Percentiles rank a stretch among this genome's conserved stretches.
phyloP scores from a whole-genome alignment of 2,113 vertebrate species.

The Saguinus midas region DNA sequence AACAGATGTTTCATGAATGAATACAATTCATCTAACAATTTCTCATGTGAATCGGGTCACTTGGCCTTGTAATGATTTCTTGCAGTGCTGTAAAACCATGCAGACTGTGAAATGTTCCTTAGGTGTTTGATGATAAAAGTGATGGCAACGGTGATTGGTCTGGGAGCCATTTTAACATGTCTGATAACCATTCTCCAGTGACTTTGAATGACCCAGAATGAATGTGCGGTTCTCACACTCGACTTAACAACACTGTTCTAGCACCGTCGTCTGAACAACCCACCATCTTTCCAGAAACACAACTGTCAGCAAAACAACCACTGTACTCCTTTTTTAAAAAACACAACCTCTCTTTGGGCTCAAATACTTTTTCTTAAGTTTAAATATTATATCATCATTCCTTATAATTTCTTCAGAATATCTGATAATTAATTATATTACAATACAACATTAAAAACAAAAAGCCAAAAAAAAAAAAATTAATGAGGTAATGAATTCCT shows the following conservation, averaged over 20 bases:
- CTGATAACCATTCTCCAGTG: neutral
- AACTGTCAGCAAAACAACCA: neutral
- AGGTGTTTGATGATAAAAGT: neutral
- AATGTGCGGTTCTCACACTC: neutral
- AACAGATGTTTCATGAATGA: neutral
- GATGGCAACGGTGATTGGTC: neutral
- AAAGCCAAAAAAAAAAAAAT: constrained; percentile 19
- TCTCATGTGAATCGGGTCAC: neutral
- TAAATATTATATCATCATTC: neutral
- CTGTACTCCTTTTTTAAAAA: constrained; percentile 17
- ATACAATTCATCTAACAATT: neutral
- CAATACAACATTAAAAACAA: neutral
- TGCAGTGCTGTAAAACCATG: neutral
- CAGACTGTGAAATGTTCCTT: neutral
- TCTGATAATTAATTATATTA: constrained; percentile 18
- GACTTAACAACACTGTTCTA: constrained; percentile 16
- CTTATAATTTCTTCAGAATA: constrained; percentile 12
- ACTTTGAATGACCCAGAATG: neutral
- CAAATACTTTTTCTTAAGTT: neutral
- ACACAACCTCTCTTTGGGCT: neutral
- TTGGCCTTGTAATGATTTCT: neutral
- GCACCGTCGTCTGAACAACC: constrained; percentile 47
- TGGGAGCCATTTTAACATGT: neutral
- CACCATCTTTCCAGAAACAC: neutral
- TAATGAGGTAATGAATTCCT: neutral